Base-by-base conservation (phyloP, 2,113 vertebrate genomes). In the Pardalotus punctatus region DNA sequence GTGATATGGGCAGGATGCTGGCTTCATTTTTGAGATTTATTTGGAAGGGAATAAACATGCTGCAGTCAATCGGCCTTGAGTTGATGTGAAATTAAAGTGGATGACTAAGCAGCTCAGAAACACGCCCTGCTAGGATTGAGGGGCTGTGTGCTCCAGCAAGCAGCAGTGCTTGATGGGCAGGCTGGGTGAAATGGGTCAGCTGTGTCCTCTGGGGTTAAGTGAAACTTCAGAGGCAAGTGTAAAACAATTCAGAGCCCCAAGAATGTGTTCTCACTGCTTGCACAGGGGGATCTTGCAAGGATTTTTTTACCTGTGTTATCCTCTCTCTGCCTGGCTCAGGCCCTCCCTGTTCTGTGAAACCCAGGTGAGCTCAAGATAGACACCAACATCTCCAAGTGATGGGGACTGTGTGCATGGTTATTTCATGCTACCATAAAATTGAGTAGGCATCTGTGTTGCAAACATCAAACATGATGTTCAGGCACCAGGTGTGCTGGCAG, bases 11-110 rank as follows among this genome's bases (percentile, higher is more conserved):
- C 82, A 77, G 56, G 43, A 51, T 71, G 47, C 28, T 36, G 40
- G 71, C 48, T 78, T 86, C 3, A 1, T 33, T 21, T 54, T 5
- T 31, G 27, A 69, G 61, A 38, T 81, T 38, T 43, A 23, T 86
- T 66, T 84, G 79, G 82, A 81, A 92, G 67, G 65, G 45, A 96
- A 92, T 60, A 94, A 95, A 88, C 17, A 15, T 11, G 38, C 42
- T 70, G 45, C 35, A 36, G 73, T 82, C 69, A 33, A 28, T 86
- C 60, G 57, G 74, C 38, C 27, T 74, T 69, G 65, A 48, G 48
- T 0, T 65, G 56, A 61, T 42, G 29, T 80, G 70, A 64, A 76
- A 79, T 90, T 72, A 31, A 81, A 93, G 57, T 14, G 43, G 60
- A 36, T 72, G 53, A 53, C 12, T 31, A 35, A 65, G 60, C 47